phyloP scores from a whole-genome alignment of 2,888 invertebrate species.

The Ernsta delagoae region DNA sequence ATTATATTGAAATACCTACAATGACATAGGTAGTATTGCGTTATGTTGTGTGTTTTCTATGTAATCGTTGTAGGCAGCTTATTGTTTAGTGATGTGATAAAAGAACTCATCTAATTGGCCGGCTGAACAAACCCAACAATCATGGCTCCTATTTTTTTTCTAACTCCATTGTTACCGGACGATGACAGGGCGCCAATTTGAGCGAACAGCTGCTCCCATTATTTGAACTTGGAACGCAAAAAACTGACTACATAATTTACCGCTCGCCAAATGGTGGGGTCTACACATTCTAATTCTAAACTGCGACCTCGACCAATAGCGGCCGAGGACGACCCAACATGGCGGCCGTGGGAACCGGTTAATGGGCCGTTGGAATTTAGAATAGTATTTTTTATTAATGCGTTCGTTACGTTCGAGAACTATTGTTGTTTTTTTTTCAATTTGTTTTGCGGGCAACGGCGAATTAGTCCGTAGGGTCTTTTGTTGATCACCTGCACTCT shows the following conservation, averaged over 20 bases:
- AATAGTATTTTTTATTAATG: conserved; percentile 81
- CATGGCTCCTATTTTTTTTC: conserved; percentile 48
- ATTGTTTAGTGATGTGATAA: conserved; percentile 20
- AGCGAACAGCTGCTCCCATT: conserved; percentile 68
- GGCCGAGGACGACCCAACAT: conserved; percentile 81
- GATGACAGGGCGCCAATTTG: conserved; percentile 50
- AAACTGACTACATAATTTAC: conserved; percentile 77
- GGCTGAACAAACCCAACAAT: conserved; percentile 40
- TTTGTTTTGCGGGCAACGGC: conserved; percentile 46
- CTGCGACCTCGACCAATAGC: conserved; percentile 81
- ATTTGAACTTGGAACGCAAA: conserved; percentile 76
- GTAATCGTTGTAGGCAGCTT: not conserved
- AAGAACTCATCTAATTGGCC: conserved; percentile 43
- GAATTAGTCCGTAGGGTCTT: conserved; percentile 35
- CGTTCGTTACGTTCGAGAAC: conserved; percentile 65
- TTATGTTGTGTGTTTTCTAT: too few species aligned
- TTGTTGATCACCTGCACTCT: conserved; percentile 34
- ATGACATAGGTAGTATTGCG: too few species aligned
- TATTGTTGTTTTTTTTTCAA: conserved; percentile 59
- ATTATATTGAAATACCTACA: too few species aligned
- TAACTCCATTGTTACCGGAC: conserved; percentile 51
- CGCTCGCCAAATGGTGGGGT: conserved; percentile 83
- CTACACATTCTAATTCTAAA: conserved; percentile 84
- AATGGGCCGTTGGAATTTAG: conserved; percentile 84
- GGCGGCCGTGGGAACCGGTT: conserved; percentile 84